phyloP scores from a whole-genome alignment of 2,113 vertebrate species.

The Piaya cayana region DNA sequence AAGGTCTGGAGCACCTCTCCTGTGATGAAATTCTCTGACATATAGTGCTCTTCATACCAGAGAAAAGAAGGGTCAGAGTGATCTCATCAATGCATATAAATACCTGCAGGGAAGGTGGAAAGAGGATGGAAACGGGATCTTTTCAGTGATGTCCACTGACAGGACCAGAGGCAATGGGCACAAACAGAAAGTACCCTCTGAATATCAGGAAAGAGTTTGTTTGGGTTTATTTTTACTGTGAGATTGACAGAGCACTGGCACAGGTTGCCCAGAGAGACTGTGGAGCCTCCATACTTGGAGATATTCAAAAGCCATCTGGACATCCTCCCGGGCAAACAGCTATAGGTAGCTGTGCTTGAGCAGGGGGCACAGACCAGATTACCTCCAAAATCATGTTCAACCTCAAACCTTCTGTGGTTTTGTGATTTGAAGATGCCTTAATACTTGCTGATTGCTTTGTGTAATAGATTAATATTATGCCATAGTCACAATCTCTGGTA shows the following conservation, averaged over 20 bases:
- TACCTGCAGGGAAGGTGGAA: not conserved
- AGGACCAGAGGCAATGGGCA: not conserved
- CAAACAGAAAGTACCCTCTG: not conserved
- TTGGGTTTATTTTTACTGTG: not conserved
- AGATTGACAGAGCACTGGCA: not conserved
- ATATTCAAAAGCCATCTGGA: not conserved
- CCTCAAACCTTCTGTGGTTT: not conserved
- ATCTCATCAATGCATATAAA: not conserved
- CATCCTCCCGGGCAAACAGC: not conserved
- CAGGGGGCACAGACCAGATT: not conserved
- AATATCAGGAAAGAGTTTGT: not conserved
- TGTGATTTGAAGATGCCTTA: not conserved
- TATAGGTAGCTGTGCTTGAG: not conserved
- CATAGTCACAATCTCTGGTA: not conserved
- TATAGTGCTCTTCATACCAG: not conserved
- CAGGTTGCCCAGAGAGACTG: rapidly evolving
- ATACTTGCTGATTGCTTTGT: not conserved
- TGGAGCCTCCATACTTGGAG: not conserved
- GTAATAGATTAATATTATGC: not conserved
- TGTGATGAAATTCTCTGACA: rapidly evolving
- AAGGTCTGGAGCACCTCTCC: not conserved
- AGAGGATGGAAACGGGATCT: not conserved
- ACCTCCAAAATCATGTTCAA: not conserved
- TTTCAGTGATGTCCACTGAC: not conserved
- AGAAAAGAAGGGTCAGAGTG: not conserved